A percentile compares a stretch with the other conserved stretches of the same genome.
Conservation (phyloP, 2,113 vertebrate species). For the Calidris pugnax region DNA sequence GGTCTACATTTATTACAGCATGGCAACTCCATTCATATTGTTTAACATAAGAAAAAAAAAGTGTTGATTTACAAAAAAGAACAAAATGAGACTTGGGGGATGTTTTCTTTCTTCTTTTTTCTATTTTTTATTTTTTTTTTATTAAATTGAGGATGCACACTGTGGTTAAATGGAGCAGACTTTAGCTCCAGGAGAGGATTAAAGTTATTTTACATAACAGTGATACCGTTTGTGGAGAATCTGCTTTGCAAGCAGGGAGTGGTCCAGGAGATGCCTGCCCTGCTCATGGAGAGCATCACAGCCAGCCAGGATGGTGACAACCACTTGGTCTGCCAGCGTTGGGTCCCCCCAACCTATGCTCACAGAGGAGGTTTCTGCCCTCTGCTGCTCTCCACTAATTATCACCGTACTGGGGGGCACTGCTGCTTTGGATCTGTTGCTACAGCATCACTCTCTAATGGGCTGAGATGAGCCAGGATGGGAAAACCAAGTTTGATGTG, state of each 20-base stretch:
- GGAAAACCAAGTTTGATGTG: not conserved
- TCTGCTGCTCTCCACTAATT: fast-evolving
- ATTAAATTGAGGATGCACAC: not conserved
- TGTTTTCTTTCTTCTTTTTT: not conserved
- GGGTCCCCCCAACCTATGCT: fast-evolving
- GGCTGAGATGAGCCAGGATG: too few relatives aligned
- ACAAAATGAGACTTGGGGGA: fast-evolving
- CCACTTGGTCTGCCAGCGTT: not conserved
- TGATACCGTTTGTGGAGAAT: not conserved
- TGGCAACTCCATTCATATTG: not conserved
- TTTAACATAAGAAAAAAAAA: not conserved
- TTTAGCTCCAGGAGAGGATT: not conserved
- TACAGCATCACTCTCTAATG: not conserved
- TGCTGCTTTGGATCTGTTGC: not conserved
- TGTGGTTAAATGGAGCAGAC: not conserved
- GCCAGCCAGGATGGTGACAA: fast-evolving
- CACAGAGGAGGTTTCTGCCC: fast-evolving
- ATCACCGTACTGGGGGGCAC: fast-evolving
- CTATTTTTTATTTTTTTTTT: too few relatives aligned
- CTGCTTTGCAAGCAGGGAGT: not conserved
- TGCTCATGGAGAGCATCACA: fast-evolving
- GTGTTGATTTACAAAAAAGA: not conserved
- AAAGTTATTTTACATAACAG: not conserved
- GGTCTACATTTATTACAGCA: not conserved
- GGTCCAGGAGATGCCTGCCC: not conserved